A percentile compares a stretch with the other conserved stretches of the same genome.
These are phyloP conservation scores for Etheostoma cragini DNA, from an alignment of 2,113 vertebrate genomes.

Conservation along the genomic window DNA sequence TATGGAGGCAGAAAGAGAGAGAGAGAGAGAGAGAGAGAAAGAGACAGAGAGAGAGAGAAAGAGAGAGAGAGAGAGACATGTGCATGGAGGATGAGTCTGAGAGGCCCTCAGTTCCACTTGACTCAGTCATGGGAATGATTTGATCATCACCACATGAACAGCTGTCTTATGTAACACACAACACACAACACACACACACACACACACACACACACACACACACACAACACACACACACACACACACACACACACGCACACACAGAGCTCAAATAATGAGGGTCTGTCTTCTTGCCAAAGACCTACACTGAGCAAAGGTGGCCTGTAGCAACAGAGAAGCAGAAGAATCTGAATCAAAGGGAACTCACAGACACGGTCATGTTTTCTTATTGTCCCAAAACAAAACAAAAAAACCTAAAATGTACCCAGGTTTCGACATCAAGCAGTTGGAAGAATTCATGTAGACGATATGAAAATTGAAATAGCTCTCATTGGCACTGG, in stretches of 20 bases:
- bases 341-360: constrained; percentile 21
- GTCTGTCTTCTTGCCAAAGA: constrained; percentile 56
- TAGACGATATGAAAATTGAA: background rate
- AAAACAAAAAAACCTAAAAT: background rate
- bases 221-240: constrained; percentile 46
- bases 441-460: background rate
- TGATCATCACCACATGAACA: constrained; percentile 82
- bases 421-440: background rate
- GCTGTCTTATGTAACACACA: constrained; percentile 78
- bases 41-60: constrained; percentile 38
- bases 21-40: background rate
- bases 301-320: constrained; percentile 50
- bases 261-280: constrained; percentile 56
- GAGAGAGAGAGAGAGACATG: constrained; percentile 31
- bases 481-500: background rate
- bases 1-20: constrained; percentile 29
- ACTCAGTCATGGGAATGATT: constrained; percentile 82
- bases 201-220: constrained; percentile 48
- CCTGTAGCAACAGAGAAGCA: constrained; percentile 44
- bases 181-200: constrained; percentile 35
- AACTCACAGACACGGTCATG: background rate
- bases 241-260: constrained; percentile 39
- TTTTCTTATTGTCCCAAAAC: background rate
- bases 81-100: constrained; percentile 68
- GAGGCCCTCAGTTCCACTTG: constrained; percentile 70